These are phyloP conservation scores for Amazona guildingii DNA, from an alignment of 2,113 vertebrate species.

Conservation along the genomic window DNA sequence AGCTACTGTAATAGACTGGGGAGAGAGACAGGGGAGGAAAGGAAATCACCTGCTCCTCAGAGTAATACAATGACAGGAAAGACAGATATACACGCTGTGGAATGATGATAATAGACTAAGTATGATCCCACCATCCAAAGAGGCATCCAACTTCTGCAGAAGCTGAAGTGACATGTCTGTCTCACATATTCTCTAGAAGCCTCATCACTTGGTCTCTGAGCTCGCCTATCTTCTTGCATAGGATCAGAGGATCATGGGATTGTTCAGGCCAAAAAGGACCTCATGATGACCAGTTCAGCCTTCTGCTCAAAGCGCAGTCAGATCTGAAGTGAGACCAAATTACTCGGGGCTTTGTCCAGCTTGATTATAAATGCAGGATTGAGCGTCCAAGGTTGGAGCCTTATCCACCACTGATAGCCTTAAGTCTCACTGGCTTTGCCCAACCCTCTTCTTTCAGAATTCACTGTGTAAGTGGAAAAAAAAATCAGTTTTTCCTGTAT, in stretches of 20 bases:
- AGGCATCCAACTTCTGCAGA: background rate
- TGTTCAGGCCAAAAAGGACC: background rate
- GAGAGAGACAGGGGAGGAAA: background rate
- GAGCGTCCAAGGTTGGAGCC: background rate
- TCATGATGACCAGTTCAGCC: background rate
- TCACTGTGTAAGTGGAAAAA: background rate
- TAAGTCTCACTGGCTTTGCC: background rate
- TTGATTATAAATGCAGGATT: background rate
- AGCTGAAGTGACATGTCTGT: background rate
- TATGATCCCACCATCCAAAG: background rate
- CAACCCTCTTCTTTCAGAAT: background rate
- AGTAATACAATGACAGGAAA: background rate
- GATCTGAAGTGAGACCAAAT: background rate
- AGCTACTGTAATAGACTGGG: background rate
- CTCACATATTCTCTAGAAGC: background rate
- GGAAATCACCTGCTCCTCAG: background rate
- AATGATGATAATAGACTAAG: background rate
- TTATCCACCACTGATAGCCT: rapidly evolving
- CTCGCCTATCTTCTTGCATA: background rate
- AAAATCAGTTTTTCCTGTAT: background rate
- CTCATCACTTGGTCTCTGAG: background rate
- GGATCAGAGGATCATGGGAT: background rate
- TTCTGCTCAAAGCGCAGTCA: background rate
- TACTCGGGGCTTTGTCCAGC: background rate
- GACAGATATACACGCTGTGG: background rate